phyloP scores from a whole-genome alignment of 1,140 invertebrate species.

The Hormaphis cornu region DNA sequence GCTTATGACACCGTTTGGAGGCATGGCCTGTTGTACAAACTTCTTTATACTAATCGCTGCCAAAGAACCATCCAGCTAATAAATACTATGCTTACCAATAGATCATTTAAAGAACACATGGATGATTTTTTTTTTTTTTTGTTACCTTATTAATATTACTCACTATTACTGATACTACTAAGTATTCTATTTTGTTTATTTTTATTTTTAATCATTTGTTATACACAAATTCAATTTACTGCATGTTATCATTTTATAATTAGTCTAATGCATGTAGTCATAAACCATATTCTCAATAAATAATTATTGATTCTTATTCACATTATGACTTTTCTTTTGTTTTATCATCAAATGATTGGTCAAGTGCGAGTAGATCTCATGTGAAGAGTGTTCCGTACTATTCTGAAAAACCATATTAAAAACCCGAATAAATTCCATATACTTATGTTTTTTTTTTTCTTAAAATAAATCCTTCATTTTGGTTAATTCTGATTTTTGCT shows the following conservation, averaged over 20 bases:
- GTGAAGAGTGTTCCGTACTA: no score
- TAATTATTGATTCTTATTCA: no score
- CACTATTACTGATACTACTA: neutral
- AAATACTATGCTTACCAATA: neutral
- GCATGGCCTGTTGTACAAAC: neutral
- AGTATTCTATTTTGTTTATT: neutral
- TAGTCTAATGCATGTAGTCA: neutral
- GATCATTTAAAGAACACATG: neutral
- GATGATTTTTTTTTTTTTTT: neutral
- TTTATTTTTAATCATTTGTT: neutral
- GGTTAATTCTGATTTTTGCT: no score
- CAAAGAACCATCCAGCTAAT: neutral
- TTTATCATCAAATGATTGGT: no score
- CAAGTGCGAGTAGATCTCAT: no score
- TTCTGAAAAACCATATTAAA: no score
- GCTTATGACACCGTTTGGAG: slow-evolving; percentile 17
- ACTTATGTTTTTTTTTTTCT: no score
- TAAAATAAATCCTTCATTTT: no score
- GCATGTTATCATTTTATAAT: neutral
- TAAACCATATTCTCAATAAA: no score
- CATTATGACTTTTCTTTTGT: no score
- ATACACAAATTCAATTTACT: neutral
- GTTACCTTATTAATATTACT: neutral
- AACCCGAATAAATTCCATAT: no score
- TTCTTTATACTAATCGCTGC: neutral